Conservation (phyloP, 64 coral and sea anemone species). For the Montipora sp. region DNA sequence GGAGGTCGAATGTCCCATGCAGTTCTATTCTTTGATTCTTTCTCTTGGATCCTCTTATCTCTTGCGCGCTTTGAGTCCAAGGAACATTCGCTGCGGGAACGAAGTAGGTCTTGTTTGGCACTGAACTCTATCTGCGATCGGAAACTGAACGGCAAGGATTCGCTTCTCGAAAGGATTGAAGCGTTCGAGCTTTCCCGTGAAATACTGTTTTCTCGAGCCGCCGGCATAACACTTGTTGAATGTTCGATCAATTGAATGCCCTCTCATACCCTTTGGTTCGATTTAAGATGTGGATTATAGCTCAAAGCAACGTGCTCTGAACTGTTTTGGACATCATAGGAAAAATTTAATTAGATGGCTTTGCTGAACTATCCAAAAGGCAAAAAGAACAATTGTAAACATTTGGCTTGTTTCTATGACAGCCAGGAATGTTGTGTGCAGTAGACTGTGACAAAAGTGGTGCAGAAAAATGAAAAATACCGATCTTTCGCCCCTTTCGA, state of each 20-base stretch:
- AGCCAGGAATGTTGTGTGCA: slow-evolving; percentile 14
- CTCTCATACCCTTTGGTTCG: neutral
- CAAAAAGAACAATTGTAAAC: neutral
- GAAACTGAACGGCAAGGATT: slow-evolving; percentile 48
- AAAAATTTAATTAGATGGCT: neutral
- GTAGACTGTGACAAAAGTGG: neutral
- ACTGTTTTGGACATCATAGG: neutral
- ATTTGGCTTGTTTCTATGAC: neutral
- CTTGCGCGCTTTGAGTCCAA: slow-evolving; percentile 73
- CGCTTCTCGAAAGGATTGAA: slow-evolving; percentile 5
- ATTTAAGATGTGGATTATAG: neutral
- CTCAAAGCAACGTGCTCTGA: neutral
- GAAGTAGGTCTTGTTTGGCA: slow-evolving; percentile 68
- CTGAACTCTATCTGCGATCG: slow-evolving; percentile 68
- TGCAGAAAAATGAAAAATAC: neutral
- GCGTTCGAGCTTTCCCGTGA: neutral
- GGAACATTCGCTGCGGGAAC: slow-evolving; percentile 88
- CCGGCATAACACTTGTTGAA: slow-evolving; percentile 34
- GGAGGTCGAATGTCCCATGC: slow-evolving; percentile 84
- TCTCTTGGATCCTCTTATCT: slow-evolving; percentile 26
- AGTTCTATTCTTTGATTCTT: slow-evolving; percentile 53
- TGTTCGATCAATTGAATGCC: neutral
- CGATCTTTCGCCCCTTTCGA: too few species aligned
- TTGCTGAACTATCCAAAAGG: neutral
- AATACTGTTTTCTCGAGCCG: neutral